phyloP scores from a whole-genome alignment of 2,113 vertebrate species.

The Motacilla alba region DNA sequence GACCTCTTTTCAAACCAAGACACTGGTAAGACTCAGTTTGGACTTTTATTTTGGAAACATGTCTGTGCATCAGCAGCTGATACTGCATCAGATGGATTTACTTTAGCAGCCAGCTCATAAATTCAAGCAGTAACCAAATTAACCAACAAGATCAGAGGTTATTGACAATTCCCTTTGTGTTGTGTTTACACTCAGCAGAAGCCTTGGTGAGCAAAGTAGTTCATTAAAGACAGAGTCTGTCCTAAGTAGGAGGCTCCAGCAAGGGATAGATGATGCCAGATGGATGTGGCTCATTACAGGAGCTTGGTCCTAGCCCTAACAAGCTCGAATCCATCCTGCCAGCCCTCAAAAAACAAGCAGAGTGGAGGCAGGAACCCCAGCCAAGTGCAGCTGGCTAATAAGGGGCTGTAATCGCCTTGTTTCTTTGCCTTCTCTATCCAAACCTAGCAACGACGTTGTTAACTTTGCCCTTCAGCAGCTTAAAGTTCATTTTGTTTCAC shows the following conservation, averaged over 20 bases:
- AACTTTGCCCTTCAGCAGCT: neutral
- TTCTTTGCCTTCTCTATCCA: neutral
- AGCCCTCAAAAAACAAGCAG: neutral
- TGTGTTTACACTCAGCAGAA: neutral
- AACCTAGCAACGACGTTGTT: neutral
- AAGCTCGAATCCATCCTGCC: neutral
- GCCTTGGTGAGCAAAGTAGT: neutral
- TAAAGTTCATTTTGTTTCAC: neutral
- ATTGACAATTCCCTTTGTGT: neutral
- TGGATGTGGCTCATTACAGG: neutral
- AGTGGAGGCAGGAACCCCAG: neutral
- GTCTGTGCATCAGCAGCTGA: neutral
- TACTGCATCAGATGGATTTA: neutral
- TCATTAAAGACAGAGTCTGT: neutral
- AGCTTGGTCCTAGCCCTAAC: neutral
- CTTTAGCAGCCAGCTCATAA: neutral
- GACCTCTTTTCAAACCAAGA: neutral
- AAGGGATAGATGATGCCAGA: neutral
- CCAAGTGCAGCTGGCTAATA: constrained; percentile 18
- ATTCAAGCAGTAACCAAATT: constrained; percentile 16
- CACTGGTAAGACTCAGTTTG: neutral
- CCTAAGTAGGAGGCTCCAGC: neutral
- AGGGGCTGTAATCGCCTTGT: neutral
- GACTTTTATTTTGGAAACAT: neutral
- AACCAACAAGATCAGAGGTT: neutral